Evolutionary conservation across 2,888 invertebrate species (phyloP), one percentile per base, ranked within the genome.

Genomic region (Eupithecia insigniata): DNA sequence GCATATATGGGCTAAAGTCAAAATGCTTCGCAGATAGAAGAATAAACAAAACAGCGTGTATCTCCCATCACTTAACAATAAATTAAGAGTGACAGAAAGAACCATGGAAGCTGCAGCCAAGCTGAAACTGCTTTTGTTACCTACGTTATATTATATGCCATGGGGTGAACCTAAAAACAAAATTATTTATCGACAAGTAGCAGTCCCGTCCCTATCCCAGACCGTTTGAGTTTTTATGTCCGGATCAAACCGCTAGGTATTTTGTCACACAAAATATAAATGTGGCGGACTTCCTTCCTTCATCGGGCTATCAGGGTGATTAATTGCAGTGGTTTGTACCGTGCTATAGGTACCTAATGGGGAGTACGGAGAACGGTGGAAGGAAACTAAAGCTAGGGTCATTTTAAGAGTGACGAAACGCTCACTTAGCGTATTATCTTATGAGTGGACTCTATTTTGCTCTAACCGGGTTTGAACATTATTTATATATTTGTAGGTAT

Each of bases 221-320:
- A 84, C 85, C 85, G 92, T 90, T 90, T 88, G 91, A 93, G 90
- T 93, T 94, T 93, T 94, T 94, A 91, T 89, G 91, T 91, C 90
- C 91, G 92, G 92, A 92, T 93, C 93, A 93, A 93, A 93, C 92
- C 87, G 91, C 89, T 88, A 90, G 91, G 92, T 91, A 93, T 94
- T 94, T 94, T 94, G 93, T 94, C 93, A 93, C 90, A 94, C 93
- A 93, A 92, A 93, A 94, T 93, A 93, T 93, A 93, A 93, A 94
- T 89, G 92, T 92, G 86, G 90, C 90, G 84, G 82, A 91, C 90
- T 93, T 93, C 93, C 92, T 93, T 93, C 93, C 93, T 90, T 91
- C 93, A 93, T 93, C 90, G 92, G 90, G 89, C 90, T 93, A 94
- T 94, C 93, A 89, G 84, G 88, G 85, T 94, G 93, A 94, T 92